phyloP scores from a whole-genome alignment of 2,113 vertebrate genomes.

The Varanus komodoensis region DNA sequence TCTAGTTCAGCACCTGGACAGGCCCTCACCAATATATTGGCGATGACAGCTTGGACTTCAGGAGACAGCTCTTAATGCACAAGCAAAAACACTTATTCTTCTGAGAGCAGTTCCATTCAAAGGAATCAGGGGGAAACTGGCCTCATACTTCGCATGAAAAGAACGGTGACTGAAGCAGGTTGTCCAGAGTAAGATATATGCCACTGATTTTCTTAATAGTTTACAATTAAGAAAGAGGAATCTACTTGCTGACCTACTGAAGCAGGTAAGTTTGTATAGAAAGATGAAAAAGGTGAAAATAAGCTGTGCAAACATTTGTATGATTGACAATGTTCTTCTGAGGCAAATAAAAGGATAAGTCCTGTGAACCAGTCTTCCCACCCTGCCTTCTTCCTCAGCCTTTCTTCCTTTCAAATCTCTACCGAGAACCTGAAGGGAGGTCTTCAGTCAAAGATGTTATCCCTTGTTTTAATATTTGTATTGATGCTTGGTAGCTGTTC shows the following conservation, averaged over 20 bases:
- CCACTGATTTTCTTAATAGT: slow-evolving; percentile 5
- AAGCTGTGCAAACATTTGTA: slow-evolving; percentile 26
- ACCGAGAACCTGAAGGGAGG: neutral
- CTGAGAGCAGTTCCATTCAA: neutral
- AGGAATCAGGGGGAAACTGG: neutral
- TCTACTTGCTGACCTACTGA: neutral
- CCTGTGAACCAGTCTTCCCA: slow-evolving; percentile 46
- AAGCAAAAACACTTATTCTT: neutral
- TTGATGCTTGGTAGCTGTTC: neutral
- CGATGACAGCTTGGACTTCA: neutral
- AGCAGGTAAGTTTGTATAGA: neutral
- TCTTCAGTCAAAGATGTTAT: neutral
- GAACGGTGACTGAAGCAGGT: neutral
- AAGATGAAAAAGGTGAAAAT: neutral
- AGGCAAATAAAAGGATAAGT: slow-evolving; percentile 40
- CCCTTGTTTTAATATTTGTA: neutral
- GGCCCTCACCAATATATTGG: neutral
- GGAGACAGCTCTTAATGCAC: neutral
- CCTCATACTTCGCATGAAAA: neutral
- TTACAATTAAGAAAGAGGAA: neutral
- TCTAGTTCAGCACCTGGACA: neutral
- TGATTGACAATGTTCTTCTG: slow-evolving; percentile 38
- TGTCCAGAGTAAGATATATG: neutral
- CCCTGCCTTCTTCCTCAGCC: no score
- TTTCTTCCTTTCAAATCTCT: neutral